Evolutionary conservation across 2,888 invertebrate genomes (phyloP), one percentile per base, ranked within the genome.

Genomic region (Pedicia rivosa): DNA sequence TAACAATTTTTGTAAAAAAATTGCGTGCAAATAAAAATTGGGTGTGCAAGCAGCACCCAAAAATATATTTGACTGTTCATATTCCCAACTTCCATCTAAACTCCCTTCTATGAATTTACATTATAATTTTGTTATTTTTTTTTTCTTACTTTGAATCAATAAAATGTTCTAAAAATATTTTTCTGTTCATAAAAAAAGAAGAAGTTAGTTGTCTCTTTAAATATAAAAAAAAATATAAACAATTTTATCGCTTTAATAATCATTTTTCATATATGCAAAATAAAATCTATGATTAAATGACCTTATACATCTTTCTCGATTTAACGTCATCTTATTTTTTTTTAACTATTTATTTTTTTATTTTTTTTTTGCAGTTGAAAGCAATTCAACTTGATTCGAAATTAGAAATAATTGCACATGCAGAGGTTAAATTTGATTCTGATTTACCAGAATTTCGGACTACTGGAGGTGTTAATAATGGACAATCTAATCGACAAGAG

Each of bases 361-460:
- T 14, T 33, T 14, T 24, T 8, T 35, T 16, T 5, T 35, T 25
- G 6, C 57, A 95, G 94, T 65, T 94, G 38, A 95, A 95, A 70
- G 88, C 87, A 10, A 70, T 87, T 16, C 78, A 88, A 7, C 70
- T 92, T 8, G 72, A 78, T 54, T 74, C 80, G 43, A 64, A 74
- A 30, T 68, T 87, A 50, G 63, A 73, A 47, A 68, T 86, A 12
- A 61, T 83, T 8, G 74, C 82, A 50, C 78, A 87, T 51, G 80
- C 79, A 10, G 72, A 74, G 43, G 88, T 95, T 1, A 80, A 83
- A 47, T 95, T 91, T 64, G 92, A 94, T 61, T 73, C 72, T 43
- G 91, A 92, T 55, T 65, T 95, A 15, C 90, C 92, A n/a, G 91
- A 94, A 61, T 95, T 84, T 60, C 68, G 70, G 41, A 72, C 72